Evolutionary conservation across 2,113 vertebrate species (phyloP).

Genomic region (Melanostigma gelatinosum): DNA sequence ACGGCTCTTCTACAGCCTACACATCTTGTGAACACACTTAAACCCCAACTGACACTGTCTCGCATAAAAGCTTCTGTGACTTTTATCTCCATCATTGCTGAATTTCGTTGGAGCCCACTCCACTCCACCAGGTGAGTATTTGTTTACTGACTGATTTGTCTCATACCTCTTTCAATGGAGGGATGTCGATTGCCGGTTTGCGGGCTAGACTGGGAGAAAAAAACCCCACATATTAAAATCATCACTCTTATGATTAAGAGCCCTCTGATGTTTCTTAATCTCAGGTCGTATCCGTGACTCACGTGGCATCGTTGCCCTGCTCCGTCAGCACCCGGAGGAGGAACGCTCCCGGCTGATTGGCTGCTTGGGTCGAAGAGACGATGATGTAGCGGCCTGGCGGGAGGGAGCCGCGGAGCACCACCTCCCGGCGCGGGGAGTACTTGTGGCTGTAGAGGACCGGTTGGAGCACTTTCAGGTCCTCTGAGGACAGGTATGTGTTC

Average conservation of each 20-base stretch:
- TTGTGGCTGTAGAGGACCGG: slow-evolving; percentile 48
- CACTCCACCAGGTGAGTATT: neutral
- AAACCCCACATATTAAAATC: neutral
- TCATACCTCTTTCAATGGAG: slow-evolving; percentile 48
- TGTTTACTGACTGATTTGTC: neutral
- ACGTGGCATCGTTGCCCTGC: slow-evolving; percentile 73
- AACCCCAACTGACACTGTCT: slow-evolving; percentile 80
- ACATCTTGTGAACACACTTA: neutral
- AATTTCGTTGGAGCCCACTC: neutral
- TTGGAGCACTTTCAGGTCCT: slow-evolving; percentile 34
- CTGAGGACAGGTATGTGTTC: slow-evolving; percentile 49
- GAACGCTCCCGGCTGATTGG: slow-evolving; percentile 77
- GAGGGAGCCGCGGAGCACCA: slow-evolving; percentile 73
- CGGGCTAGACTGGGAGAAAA: slow-evolving; percentile 59
- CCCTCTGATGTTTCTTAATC: neutral
- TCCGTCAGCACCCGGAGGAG: slow-evolving; percentile 82
- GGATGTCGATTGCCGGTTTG: slow-evolving; percentile 20
- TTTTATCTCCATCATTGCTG: neutral
- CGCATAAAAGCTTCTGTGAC: neutral
- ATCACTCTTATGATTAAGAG: neutral
- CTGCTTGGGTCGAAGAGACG: slow-evolving; percentile 68
- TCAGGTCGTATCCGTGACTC: slow-evolving; percentile 32
- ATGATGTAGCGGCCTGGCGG: slow-evolving; percentile 81
- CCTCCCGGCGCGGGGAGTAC: slow-evolving; percentile 67
- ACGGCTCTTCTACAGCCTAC: neutral